Base-by-base conservation (phyloP, 2,888 invertebrate species). In the Dicranocentrus wangi region DNA sequence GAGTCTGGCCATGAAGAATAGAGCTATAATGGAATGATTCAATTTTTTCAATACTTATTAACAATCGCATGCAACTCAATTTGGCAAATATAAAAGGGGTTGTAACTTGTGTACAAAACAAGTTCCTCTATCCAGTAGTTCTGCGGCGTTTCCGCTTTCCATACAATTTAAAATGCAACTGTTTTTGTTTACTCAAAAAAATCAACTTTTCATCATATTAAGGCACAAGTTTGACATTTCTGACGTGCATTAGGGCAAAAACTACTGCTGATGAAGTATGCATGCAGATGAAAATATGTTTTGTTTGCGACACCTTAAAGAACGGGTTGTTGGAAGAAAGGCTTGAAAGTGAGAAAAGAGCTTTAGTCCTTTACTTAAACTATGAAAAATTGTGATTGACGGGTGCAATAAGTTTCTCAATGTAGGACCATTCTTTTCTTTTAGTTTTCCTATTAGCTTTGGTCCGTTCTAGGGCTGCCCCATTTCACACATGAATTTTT, bases 401-500 rank as follows among this genome's bases (percentile, higher is more conserved):
- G 53, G 53, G 51, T 51, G 66, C 69, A 77, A 69, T 77, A 77
- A 69, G 61, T 77, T 75, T 69, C 66, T 63, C 32, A n/a, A n/a
- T n/a, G n/a, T n/a, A 13, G 27, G 39, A n/a, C 23, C n/a, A 60
- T 15, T 51, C n/a, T 77, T 77, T 51, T n/a, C 43, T 28, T 60
- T 23, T 8, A 27, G 28, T 47, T 53, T 58, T 47, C 53, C 58
- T 43, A 69, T 77, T 77, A 61, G 68, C 69, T 51, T 39, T 69
- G 68, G 77, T 69, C 77, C 60, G 47, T 25, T 39, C 55, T 25
- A 76, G 66, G 66, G 69, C 77, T 77, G 77, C 69, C 69, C 77
- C 77, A 69, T 69, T 77, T 77, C 77, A 69, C 77, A 77, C 77
- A 77, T 77, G 69, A 77, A 77, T 77, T 69, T 77, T 75, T 77